Conservation (phyloP, 2,888 invertebrate genomes). For the Phragmatobia fuliginosa region DNA sequence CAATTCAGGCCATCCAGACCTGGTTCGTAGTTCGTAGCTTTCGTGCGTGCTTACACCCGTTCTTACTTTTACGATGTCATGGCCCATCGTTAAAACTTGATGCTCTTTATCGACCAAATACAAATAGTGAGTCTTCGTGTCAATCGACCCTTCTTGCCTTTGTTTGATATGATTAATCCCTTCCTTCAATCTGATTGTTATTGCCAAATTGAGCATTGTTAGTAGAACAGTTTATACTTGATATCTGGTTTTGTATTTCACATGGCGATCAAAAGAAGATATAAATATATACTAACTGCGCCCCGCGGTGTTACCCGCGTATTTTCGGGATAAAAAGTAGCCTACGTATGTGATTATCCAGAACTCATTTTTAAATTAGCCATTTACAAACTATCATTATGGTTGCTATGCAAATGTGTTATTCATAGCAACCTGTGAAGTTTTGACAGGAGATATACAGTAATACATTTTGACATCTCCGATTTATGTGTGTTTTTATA, state of each 20-base stretch:
- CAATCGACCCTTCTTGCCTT: slow-evolving; percentile 29
- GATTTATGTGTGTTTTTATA: no score
- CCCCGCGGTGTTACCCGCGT: no score
- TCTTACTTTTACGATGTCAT: slow-evolving; percentile 66
- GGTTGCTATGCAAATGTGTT: no score
- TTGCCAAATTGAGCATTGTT: slow-evolving; percentile 15
- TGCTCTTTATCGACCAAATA: slow-evolving; percentile 66
- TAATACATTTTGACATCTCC: no score
- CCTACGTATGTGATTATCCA: no score
- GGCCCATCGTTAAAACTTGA: slow-evolving; percentile 69
- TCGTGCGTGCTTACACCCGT: slow-evolving; percentile 59
- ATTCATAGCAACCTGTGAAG: no score
- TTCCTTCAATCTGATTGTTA: slow-evolving; percentile 15
- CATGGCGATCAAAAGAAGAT: background rate
- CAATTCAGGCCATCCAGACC: slow-evolving; percentile 62
- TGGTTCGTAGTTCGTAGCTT: slow-evolving; percentile 54
- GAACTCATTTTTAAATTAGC: no score
- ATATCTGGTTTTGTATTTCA: background rate
- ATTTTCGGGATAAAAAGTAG: no score
- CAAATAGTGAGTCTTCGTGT: slow-evolving; percentile 31
- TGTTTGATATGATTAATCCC: slow-evolving; percentile 13
- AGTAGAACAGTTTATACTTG: background rate
- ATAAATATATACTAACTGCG: no score
- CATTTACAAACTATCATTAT: no score
- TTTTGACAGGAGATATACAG: no score